Conservation (phyloP, 2,797 vertebrate species). For the Leucoraja ocellata region DNA sequence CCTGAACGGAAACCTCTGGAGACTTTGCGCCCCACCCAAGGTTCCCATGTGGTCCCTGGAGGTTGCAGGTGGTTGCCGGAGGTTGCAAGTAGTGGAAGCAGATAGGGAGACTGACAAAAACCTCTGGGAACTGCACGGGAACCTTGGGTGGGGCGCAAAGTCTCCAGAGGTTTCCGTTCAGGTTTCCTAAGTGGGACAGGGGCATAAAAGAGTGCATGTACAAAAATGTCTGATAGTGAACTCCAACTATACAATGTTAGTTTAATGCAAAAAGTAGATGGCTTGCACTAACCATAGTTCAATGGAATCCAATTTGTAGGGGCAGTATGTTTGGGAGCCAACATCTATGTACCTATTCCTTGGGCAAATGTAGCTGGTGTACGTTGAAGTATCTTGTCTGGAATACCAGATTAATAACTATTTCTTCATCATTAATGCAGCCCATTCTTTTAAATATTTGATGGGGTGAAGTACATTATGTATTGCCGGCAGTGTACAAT, state of each 20-base stretch:
- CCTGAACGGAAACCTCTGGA: no score
- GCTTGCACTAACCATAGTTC: not conserved
- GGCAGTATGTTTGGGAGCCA: not conserved
- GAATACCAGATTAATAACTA: not conserved
- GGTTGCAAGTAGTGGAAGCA: no score
- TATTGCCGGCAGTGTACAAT: not conserved
- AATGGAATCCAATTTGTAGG: not conserved
- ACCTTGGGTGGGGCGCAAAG: no score
- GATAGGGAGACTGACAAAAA: no score
- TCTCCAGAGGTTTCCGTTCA: no score
- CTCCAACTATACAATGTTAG: not conserved
- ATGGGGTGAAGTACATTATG: not conserved
- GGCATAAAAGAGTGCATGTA: no score
- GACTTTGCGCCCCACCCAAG: no score
- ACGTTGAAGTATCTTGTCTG: not conserved
- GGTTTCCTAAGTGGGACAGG: no score
- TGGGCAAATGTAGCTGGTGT: not conserved
- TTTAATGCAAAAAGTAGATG: not conserved
- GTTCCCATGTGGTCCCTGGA: no score
- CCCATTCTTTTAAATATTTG: not conserved
- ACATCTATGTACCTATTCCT: not conserved
- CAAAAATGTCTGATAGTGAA: no score
- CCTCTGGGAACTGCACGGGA: no score
- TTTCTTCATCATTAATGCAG: not conserved
- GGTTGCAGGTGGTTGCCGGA: no score